phyloP scores from a whole-genome alignment of 2,797 vertebrate genomes.

The Thripadectes ignobilis region DNA sequence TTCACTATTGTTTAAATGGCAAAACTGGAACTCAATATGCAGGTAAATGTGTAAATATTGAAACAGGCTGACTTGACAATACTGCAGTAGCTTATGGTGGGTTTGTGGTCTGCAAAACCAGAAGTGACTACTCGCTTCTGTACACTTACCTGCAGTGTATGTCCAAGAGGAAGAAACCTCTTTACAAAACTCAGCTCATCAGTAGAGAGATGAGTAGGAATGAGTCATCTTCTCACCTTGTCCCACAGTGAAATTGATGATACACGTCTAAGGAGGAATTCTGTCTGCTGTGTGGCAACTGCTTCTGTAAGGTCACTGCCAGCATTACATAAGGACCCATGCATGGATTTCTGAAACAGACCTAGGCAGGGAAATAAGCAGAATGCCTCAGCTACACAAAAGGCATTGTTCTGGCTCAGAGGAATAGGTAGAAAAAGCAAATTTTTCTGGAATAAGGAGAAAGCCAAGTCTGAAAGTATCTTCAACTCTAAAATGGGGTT shows the following conservation, averaged over 20 bases:
- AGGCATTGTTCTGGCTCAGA: not conserved
- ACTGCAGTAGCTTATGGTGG: not conserved
- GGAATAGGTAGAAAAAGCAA: not conserved
- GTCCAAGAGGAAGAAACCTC: not conserved
- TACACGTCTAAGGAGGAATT: not conserved
- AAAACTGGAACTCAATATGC: not conserved
- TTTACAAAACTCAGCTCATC: not conserved
- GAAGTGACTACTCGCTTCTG: not conserved
- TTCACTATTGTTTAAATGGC: not conserved
- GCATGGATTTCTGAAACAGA: not conserved
- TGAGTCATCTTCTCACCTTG: not conserved
- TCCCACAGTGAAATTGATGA: not conserved
- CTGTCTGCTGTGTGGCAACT: not conserved
- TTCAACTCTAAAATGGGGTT: not conserved
- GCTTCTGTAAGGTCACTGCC: not conserved
- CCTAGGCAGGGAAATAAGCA: not conserved
- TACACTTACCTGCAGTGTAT: not conserved
- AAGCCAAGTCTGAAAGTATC: not conserved
- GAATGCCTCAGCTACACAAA: not conserved
- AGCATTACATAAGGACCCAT: not conserved
- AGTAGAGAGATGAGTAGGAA: not conserved
- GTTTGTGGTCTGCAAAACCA: not conserved
- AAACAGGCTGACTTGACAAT: not conserved
- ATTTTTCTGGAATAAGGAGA: not conserved
- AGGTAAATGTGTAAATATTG: not conserved